Evolutionary conservation across 2,113 vertebrate genomes (phyloP), one percentile per base, ranked within the genome.

Genomic region (Pomatostomus ruficeps): DNA sequence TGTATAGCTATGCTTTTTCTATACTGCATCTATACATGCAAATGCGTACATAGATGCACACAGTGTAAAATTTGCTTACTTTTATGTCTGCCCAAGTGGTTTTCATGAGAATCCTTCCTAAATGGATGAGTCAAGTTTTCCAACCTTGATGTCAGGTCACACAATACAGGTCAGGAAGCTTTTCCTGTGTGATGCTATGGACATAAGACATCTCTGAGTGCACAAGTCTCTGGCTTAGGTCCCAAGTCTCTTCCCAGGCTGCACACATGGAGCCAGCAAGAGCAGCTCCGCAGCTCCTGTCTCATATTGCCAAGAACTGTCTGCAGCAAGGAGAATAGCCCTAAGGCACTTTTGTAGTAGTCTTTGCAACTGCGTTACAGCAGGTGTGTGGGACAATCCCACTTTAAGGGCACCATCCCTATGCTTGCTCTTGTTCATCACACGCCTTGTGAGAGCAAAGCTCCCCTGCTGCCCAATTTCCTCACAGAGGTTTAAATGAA

Each of bases 71-170:
- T 2, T 4, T 58, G 5, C 6, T 52, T 38, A 5, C 9, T 49
- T 72, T 35, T 33, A 35, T 16, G 2, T 35, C 33, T 75, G 43
- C 26, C 26, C 17, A 61, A 36, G 5, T 38, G 23, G 0, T 1
- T 26, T 76, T 61, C 40, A 49, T 71, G 6, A 55, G 12, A 36
- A 22, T 14, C 8, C 24, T 51, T 55, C 31, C 57, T 38, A 72
- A 13, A 43, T 5, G 7, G 26, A 18, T 1, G 0, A 63, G 20
- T 43, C 12, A 26, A 54, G 55, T 84, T 87, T 67, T 21, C 0
- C 26, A 71, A 85, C 28, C 3, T 3, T 43, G 33, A 10, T 38
- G 23, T 42, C 55, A 38, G 11, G 20, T 63, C 40, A 81, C 46
- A 43, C 12, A 62, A 17, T 11, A 58, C n/a, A 75, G 22, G 38